phyloP scores from a whole-genome alignment of 2,797 vertebrate species.

The Benthosema pterotum region DNA sequence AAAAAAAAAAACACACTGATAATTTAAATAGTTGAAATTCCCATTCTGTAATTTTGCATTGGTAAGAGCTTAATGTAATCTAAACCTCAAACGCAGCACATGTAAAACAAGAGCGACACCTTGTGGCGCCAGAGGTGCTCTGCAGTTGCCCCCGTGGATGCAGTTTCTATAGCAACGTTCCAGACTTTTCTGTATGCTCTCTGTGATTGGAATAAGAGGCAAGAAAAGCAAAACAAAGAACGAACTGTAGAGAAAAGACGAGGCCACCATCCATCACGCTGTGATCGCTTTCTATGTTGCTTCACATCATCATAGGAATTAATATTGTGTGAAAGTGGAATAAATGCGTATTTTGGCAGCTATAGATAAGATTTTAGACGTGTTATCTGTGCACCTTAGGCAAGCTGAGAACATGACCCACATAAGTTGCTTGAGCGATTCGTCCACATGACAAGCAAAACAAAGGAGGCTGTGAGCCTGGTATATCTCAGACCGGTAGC shows the following conservation, averaged over 20 bases:
- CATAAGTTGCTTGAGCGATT: neutral
- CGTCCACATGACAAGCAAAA: neutral
- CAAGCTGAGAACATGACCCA: neutral
- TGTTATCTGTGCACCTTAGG: constrained; percentile 13
- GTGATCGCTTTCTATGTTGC: constrained; percentile 60
- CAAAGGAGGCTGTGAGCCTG: neutral
- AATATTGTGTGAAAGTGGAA: constrained; percentile 9
- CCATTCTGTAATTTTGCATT: too few species aligned
- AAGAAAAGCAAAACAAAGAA: constrained; percentile 12
- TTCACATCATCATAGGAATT: constrained; percentile 26
- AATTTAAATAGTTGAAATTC: too few species aligned
- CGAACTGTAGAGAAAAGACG: constrained; percentile 22
- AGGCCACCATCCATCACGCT: constrained; percentile 51
- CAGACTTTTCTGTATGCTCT: constrained; percentile 78
- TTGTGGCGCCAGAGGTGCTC: constrained; percentile 57
- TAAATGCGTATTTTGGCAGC: constrained; percentile 15
- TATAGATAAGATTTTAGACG: constrained; percentile 4
- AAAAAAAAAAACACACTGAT: too few species aligned
- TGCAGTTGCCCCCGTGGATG: constrained; percentile 56
- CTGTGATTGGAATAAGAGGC: constrained; percentile 41
- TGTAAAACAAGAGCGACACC: constrained; percentile 68
- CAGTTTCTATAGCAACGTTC: constrained; percentile 93
- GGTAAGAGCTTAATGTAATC: too few species aligned
- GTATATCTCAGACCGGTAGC: neutral
- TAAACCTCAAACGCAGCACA: constrained; percentile 38